phyloP scores from a whole-genome alignment of 2,797 vertebrate genomes.

The Gymnopithys bicolor region DNA sequence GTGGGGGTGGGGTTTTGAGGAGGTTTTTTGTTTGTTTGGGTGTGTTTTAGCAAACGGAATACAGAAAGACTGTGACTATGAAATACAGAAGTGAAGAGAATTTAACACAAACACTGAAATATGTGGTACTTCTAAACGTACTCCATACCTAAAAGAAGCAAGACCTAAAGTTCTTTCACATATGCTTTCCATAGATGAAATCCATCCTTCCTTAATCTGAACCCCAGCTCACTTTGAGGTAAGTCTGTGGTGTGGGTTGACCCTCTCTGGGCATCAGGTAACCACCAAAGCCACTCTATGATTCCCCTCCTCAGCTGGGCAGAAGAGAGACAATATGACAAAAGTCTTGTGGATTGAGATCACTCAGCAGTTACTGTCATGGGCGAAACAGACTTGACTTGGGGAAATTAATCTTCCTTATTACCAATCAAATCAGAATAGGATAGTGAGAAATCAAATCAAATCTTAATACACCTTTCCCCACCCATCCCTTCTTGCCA shows the following conservation, averaged over 20 bases:
- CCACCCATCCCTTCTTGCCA: not conserved
- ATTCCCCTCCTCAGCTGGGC: not conserved
- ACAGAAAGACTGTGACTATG: not conserved
- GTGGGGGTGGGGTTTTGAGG: too few relatives aligned
- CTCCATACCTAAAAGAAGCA: not conserved
- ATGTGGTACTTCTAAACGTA: not conserved
- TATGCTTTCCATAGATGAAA: not conserved
- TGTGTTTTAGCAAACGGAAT: not conserved
- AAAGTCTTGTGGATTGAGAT: accelerated
- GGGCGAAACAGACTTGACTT: not conserved
- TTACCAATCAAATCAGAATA: not conserved
- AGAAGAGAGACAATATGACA: accelerated
- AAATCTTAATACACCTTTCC: not conserved
- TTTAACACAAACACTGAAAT: slow-evolving; percentile 51
- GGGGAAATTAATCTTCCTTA: not conserved
- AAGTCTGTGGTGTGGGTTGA: not conserved
- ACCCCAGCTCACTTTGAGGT: not conserved
- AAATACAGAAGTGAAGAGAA: slow-evolving; percentile 27
- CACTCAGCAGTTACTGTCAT: not conserved
- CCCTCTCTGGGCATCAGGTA: not conserved
- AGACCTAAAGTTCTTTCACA: not conserved
- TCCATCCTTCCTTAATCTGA: not conserved
- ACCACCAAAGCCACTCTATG: not conserved
- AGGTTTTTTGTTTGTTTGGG: not conserved
- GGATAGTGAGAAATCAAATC: not conserved